Evolutionary conservation across 2,797 vertebrate species (phyloP).

Genomic region (Hybognathus amarus): DNA sequence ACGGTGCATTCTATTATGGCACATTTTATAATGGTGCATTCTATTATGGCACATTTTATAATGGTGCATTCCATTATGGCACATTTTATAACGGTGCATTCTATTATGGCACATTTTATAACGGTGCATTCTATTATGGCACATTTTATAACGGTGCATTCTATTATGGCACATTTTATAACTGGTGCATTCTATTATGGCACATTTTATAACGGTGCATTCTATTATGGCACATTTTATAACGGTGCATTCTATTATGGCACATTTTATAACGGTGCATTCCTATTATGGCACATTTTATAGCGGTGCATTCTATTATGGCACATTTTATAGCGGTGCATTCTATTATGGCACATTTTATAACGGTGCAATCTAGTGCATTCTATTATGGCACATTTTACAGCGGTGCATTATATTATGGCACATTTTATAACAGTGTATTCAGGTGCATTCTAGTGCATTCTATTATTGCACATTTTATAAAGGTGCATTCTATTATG

Average conservation of each 20-base stretch:
- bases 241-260: background rate
- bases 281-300: background rate
- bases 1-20: too few species aligned
- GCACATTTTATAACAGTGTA: fast-evolving
- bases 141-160: background rate
- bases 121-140: background rate
- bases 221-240: background rate
- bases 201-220: background rate
- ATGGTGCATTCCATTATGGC: background rate
- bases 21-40: background rate
- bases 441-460: background rate
- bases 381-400: background rate
- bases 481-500: background rate
- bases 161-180: fast-evolving
- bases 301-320: too few species aligned
- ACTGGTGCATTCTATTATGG: fast-evolving
- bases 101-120: fast-evolving
- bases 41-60: background rate
- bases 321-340: fast-evolving
- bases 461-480: background rate
- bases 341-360: background rate
- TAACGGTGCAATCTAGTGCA: background rate
- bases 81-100: background rate
- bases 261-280: fast-evolving
- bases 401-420: background rate